Evolutionary conservation across 2,113 vertebrate genomes (phyloP), one percentile per base, ranked within the genome.

Genomic region (Mastomys coucha): DNA sequence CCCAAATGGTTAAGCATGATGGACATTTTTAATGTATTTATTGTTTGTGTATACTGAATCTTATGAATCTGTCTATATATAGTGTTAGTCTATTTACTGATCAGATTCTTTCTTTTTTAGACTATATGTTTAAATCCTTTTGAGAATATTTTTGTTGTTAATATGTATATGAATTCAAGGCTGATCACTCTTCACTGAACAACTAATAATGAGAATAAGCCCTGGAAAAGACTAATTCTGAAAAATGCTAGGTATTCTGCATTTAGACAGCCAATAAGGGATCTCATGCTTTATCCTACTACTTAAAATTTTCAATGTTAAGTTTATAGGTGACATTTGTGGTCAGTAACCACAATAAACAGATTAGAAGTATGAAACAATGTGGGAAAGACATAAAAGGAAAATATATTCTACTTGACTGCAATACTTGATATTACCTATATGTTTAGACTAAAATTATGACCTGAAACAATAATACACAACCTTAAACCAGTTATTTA

Each of bases 121-220:
- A 80, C 60, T 45, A 91, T 67, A 39, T 87, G 28, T 93, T 90
- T 90, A 89, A 94, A 58, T 2, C 14, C 60, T 84, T 19, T 42
- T 19, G 78, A 42, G 33, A 42, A 13, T 1, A 22, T 69, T 78
- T 96, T 80, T 84, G 56, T 84, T 76, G n/a, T 13, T 11, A 75
- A 20, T 78, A 0, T 63, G 17, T 69, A 81, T 39, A 75, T 19
- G 49, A 19, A 89, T 22, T 10, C n/a, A 60, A 82, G 80, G 6
- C 3, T 60, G 36, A 42, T 39, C 0, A 82, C 3, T 39, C 36
- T 60, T 39, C 7, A 60, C 1, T 26, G n/a, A 36, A 14, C n/a
- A 60, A 16, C 7, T 14, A 22, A 56, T 11, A 39, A 39, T 13
- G 5, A n/a, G 7, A 7, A 28, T 60, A 60, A 82, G 17, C 2